These are phyloP conservation scores for Tinamus guttatus DNA, from an alignment of 2,113 vertebrate genomes.

Conservation along the genomic window DNA sequence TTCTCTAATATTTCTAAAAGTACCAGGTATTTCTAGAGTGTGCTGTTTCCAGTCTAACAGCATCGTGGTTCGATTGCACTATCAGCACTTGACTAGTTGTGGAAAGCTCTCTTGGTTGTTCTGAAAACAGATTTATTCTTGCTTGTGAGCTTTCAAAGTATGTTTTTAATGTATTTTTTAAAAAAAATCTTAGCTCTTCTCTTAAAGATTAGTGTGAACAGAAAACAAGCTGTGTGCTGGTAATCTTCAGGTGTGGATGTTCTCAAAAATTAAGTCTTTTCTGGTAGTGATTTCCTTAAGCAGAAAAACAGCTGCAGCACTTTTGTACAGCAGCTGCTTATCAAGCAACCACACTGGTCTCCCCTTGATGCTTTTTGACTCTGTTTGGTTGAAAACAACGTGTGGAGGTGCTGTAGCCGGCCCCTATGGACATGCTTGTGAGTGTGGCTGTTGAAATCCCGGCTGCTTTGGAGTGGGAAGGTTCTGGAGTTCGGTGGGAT, in stretches of 20 bases:
- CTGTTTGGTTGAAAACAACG: neutral
- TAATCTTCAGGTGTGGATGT: neutral
- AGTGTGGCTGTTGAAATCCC: neutral
- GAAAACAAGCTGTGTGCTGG: neutral
- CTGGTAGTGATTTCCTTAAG: neutral
- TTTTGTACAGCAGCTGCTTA: neutral
- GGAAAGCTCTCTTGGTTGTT: neutral
- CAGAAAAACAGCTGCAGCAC: fast-evolving
- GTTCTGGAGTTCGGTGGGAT: neutral
- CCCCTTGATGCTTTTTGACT: neutral
- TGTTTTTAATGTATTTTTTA: no score
- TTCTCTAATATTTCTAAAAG: neutral
- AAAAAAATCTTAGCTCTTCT: neutral
- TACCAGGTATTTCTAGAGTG: neutral
- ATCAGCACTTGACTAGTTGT: neutral
- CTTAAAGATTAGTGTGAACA: neutral
- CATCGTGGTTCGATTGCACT: neutral
- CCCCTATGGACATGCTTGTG: neutral
- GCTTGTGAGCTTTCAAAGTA: no score
- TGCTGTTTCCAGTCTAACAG: neutral
- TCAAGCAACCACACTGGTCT: neutral
- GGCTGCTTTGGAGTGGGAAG: neutral
- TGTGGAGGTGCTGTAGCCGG: neutral
- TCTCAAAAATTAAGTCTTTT: neutral
- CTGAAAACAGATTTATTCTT: neutral